These are phyloP conservation scores for Clinocottus analis DNA, from an alignment of 2,113 vertebrate genomes.

Conservation along the genomic window DNA sequence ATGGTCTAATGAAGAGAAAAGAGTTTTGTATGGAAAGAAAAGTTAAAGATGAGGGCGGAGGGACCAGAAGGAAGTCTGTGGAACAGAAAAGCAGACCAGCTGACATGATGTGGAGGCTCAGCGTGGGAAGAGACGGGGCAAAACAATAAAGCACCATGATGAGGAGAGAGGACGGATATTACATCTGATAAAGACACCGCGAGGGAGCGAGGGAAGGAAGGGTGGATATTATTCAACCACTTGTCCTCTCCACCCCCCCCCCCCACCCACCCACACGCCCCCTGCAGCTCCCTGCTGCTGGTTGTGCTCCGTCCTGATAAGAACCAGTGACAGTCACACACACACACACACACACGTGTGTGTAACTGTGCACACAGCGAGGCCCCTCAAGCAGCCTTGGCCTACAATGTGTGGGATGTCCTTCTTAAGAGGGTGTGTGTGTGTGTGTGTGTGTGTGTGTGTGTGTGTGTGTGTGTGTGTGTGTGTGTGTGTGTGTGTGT, in stretches of 20 bases:
- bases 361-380: conserved; percentile 53
- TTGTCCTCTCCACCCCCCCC: conserved; percentile 28
- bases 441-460: conserved; percentile 25
- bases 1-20: conserved; percentile 1
- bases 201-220: conserved; percentile 14
- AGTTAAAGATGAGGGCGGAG: not conserved
- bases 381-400: conserved; percentile 70
- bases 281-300: conserved; percentile 68
- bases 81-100: conserved; percentile 15
- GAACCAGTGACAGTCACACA: conserved; percentile 66
- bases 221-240: conserved; percentile 49
- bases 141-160: conserved; percentile 18
- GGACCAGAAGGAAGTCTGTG: conserved; percentile 5
- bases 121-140: not conserved
- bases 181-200: conserved; percentile 26
- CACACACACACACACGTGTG: conserved; percentile 34
- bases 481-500: conserved; percentile 3
- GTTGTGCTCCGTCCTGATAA: conserved; percentile 82
- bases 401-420: conserved; percentile 58
- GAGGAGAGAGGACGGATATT: conserved; percentile 34
- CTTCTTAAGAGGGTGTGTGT: conserved; percentile 23
- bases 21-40: not conserved
- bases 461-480: conserved; percentile 37
- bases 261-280: conserved; percentile 42
- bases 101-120: conserved; percentile 13